Evolutionary conservation across 2,888 invertebrate genomes (phyloP).

Genomic region (Epirrita christyi): DNA sequence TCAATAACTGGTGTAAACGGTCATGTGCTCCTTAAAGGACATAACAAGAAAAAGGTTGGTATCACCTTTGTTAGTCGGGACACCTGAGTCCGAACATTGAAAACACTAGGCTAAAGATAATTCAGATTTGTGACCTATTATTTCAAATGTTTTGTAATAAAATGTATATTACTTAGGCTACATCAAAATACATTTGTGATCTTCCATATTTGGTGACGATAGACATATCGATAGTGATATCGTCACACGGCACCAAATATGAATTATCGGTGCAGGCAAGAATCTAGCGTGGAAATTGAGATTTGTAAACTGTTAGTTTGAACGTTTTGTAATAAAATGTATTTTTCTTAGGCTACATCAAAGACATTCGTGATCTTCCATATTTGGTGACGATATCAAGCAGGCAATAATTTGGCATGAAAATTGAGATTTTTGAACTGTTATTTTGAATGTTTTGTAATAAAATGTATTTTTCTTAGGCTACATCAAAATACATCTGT

Average conservation of each 20-base stretch:
- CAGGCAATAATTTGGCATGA: constrained; percentile 8
- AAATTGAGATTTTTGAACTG: not conserved
- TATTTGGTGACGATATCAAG: constrained; percentile 54
- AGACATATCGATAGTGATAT: too few species aligned
- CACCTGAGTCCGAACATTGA: too few species aligned
- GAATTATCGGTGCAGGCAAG: too few species aligned
- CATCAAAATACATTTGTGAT: constrained; percentile 5
- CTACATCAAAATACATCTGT: constrained; percentile 3
- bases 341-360: constrained; percentile 7
- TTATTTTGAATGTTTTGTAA: too few species aligned
- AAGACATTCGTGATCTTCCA: constrained; percentile 17
- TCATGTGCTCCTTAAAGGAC: constrained; percentile 64
- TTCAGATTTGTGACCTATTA: too few species aligned
- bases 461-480: constrained; percentile 12
- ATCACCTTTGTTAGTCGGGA: not conserved
- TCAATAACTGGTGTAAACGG: constrained; percentile 64
- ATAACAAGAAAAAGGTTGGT: constrained; percentile 62
- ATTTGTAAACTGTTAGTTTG: too few species aligned
- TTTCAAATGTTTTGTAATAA: too few species aligned
- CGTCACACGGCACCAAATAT: too few species aligned
- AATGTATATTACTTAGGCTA: constrained; percentile 13
- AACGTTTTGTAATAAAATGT: too few species aligned
- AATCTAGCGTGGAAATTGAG: constrained; percentile 5
- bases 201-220: constrained; percentile 55
- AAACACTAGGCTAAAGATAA: too few species aligned